These are phyloP conservation scores for Chrysemys picta DNA, from an alignment of 2,113 vertebrate species.

Conservation along the genomic window DNA sequence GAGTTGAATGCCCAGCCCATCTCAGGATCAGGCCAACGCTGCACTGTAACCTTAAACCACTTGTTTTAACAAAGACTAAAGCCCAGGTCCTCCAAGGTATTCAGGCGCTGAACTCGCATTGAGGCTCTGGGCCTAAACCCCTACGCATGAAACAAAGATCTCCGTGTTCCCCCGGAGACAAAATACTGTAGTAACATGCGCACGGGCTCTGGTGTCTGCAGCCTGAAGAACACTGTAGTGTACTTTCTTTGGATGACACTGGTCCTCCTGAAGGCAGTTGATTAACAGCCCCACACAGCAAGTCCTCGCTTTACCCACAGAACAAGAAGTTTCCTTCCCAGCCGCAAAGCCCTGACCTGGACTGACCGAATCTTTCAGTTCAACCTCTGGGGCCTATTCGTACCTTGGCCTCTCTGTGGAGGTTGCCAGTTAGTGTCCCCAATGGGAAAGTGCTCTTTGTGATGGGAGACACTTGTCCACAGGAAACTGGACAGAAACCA, in stretches of 20 bases:
- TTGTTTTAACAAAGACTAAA: neutral
- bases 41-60: neutral
- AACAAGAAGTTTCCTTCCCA: neutral
- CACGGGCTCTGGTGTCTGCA: neutral
- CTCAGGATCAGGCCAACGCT: neutral
- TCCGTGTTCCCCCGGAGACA: constrained; percentile 15
- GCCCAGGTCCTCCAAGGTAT: neutral
- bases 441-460: neutral
- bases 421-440: neutral
- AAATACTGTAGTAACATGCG: neutral
- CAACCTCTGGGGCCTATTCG: neutral
- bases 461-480: neutral
- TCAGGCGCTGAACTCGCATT: neutral
- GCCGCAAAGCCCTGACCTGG: neutral
- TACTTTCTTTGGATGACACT: neutral
- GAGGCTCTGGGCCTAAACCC: neutral
- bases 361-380: neutral
- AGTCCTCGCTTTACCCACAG: neutral
- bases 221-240: neutral
- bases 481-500: neutral
- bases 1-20: neutral
- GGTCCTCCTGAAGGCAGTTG: neutral
- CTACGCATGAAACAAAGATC: neutral
- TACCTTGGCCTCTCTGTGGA: neutral
- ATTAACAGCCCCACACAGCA: neutral